Evolutionary conservation across 2,113 vertebrate species (phyloP), one percentile per base, ranked within the genome.

Genomic region (Xerus inauris): DNA sequence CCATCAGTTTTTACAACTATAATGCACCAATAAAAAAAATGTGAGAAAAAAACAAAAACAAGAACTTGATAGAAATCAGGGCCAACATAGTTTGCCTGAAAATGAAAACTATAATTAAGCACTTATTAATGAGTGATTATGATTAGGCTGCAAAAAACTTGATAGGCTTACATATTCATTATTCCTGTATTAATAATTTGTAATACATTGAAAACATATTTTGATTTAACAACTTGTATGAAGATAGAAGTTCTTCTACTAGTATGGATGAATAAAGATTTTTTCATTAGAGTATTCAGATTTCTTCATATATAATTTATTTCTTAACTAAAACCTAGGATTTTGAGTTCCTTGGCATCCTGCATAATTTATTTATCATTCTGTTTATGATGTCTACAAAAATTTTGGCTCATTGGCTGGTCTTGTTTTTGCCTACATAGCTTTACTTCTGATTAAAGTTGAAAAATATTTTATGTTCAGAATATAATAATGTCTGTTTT

Each of bases 31-130:
- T 28, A 62, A 62, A 62, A 62, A 54, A 62, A 62, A 62, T 62
- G 59, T 62, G 59, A 9, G 24, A 26, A 62, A 57, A 62, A 62
- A 87, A 72, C 57, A 82, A 35, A 62, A 62, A 62, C 17, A 32
- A 91, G 91, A 89, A 79, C 38, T 85, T 65, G 38, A 38, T 30
- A 89, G 87, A 89, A 86, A 94, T 57, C 40, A 94, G 81, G 73
- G 20, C n/a, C 62, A 89, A 24, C 76, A 75, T 77, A 83, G 84
- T 93, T 91, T 92, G 38, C 73, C 45, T 90, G 38, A 72, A 89
- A 94, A 83, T 32, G 49, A 54, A 69, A 96, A 64, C 47, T 81
- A 42, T 75, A 84, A 76, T 59, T 79, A 92, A 87, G 26, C 13
- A 64, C 81, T 93, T 91, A 65, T 69, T 96, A 92, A 87, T 71